phyloP scores from a whole-genome alignment of 1,140 invertebrate species.

The Penaeus japonicus region DNA sequence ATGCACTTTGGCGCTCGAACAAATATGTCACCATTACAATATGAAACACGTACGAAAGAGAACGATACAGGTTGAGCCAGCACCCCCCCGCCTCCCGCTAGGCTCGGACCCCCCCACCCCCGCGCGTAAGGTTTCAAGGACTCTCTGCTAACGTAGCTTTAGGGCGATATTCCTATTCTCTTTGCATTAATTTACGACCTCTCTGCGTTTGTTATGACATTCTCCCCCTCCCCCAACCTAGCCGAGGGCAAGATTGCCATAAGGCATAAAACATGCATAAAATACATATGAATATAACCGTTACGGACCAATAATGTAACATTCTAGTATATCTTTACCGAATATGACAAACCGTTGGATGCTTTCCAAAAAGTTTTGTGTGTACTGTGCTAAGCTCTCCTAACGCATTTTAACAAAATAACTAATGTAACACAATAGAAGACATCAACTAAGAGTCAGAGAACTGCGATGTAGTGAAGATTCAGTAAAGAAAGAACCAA shows the following conservation, averaged over 20 bases:
- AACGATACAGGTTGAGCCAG: not conserved
- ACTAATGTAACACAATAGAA: too few species aligned
- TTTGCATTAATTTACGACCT: slow-evolving; percentile 22
- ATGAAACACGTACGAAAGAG: slow-evolving; percentile 23
- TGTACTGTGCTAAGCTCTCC: too few species aligned
- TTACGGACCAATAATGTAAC: not conserved
- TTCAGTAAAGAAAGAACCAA: too few species aligned
- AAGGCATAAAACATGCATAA: slow-evolving; percentile 21
- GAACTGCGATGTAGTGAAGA: too few species aligned
- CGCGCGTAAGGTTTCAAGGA: slow-evolving; percentile 23
- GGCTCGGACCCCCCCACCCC: not conserved
- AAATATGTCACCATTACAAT: slow-evolving; percentile 18
- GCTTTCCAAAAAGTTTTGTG: too few species aligned
- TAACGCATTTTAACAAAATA: too few species aligned
- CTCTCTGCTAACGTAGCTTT: slow-evolving; percentile 15
- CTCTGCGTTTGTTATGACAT: slow-evolving; percentile 22
- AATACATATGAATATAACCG: not conserved
- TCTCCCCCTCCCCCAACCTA: slow-evolving; percentile 6
- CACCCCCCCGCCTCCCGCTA: not conserved
- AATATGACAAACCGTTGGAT: too few species aligned
- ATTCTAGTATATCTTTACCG: too few species aligned
- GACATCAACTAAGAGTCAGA: too few species aligned
- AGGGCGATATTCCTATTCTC: slow-evolving; percentile 31
- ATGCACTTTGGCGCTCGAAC: not conserved
- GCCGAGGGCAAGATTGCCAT: slow-evolving; percentile 20